phyloP scores from a whole-genome alignment of 2,797 vertebrate genomes.

The Sarcoramphus papa region DNA sequence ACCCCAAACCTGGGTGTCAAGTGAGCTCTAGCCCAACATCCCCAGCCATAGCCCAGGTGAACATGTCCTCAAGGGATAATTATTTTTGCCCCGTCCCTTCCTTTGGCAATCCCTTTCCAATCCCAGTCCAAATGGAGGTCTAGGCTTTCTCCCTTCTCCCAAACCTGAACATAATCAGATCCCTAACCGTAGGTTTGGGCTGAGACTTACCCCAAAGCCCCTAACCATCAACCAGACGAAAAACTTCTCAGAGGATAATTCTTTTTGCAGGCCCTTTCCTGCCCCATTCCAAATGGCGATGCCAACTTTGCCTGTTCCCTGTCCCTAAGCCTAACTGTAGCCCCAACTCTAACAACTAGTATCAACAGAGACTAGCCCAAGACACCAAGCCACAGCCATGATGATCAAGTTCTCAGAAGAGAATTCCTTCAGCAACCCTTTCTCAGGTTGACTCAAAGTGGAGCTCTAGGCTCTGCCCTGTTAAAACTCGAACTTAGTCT shows the following conservation, averaged over 20 bases:
- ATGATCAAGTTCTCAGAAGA: background rate
- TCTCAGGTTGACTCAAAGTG: background rate
- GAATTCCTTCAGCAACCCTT: background rate
- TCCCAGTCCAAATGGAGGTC: background rate
- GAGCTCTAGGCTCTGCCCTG: background rate
- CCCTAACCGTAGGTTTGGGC: background rate
- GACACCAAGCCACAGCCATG: background rate
- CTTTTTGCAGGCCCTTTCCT: background rate
- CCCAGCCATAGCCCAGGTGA: background rate
- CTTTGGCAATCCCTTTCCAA: background rate
- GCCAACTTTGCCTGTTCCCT: background rate
- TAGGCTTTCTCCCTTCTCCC: background rate
- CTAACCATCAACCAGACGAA: background rate
- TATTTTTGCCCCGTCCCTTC: background rate
- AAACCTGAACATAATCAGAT: background rate
- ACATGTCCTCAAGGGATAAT: background rate
- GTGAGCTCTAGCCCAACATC: background rate
- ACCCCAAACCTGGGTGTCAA: background rate
- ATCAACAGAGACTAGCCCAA: background rate
- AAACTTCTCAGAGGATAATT: background rate
- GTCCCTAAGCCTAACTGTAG: background rate
- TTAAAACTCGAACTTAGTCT: background rate
- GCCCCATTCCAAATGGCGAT: background rate
- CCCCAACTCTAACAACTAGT: background rate
- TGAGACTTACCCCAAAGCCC: background rate